phyloP scores from a whole-genome alignment of 2,797 vertebrate species.

The Podarcis siculus region DNA sequence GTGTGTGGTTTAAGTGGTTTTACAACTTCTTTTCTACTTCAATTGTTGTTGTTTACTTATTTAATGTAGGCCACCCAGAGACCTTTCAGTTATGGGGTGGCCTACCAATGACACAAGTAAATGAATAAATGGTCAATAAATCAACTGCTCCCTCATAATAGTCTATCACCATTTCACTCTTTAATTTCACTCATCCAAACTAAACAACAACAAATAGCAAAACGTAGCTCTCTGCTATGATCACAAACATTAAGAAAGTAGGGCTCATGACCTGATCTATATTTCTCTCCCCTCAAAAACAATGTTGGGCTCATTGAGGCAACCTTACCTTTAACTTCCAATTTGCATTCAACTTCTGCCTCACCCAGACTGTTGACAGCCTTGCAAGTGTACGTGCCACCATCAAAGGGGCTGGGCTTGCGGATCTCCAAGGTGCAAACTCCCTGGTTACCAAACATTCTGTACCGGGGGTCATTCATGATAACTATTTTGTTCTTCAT shows the following conservation, averaged over 20 bases:
- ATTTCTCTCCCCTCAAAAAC: constrained; percentile 10
- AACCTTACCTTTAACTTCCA: constrained; percentile 97
- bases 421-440: constrained; percentile 97
- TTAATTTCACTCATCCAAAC: not conserved
- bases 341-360: constrained; percentile 94
- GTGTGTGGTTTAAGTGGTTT: not conserved
- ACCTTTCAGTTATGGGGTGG: no score
- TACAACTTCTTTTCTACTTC: not conserved
- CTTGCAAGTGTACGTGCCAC: constrained; percentile 91
- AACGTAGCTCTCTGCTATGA: not conserved
- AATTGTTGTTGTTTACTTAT: not conserved
- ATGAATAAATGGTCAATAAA: not conserved
- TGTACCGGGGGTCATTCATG: constrained; percentile 91
- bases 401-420: constrained; percentile 94
- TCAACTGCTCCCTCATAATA: not conserved
- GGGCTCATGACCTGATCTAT: not conserved
- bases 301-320: not conserved
- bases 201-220: not conserved
- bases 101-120: no score
- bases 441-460: constrained; percentile 98
- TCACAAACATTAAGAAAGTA: not conserved
- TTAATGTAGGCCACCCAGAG: no score
- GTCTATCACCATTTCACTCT: not conserved
- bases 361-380: constrained; percentile 93
- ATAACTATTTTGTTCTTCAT: constrained; percentile 97